Evolutionary conservation across 2,113 vertebrate species (phyloP).

Genomic region (Toxostoma redivivum): DNA sequence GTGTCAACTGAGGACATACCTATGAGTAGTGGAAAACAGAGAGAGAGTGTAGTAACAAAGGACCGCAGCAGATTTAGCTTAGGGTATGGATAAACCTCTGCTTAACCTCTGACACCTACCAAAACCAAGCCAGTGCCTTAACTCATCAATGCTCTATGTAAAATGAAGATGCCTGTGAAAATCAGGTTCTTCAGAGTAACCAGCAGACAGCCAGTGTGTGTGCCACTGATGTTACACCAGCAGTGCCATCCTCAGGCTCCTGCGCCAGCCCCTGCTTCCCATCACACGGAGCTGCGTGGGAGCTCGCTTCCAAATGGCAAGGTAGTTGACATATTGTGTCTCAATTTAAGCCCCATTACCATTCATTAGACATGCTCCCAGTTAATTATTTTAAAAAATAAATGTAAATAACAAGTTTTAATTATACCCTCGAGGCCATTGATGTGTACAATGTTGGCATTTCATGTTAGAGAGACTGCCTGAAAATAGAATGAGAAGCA

Average conservation of each 20-base stretch:
- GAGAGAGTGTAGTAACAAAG: not conserved
- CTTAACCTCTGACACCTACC: not conserved
- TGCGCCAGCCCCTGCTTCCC: not conserved
- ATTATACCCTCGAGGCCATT: conserved; percentile 43
- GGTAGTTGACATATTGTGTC: conserved; percentile 50
- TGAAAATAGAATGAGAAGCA: conserved; percentile 32
- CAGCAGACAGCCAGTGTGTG: not conserved
- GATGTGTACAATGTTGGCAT: conserved; percentile 4
- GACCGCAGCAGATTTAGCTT: not conserved
- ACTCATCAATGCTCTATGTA: not conserved
- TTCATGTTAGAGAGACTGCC: conserved; percentile 1
- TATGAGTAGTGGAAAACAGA: not conserved
- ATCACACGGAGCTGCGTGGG: not conserved
- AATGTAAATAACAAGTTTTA: conserved; percentile 66
- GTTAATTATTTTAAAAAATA: conserved; percentile 63
- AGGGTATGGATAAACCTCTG: not conserved
- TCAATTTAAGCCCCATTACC: conserved; percentile 54
- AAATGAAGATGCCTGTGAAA: not conserved
- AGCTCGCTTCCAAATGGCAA: conserved; percentile 19
- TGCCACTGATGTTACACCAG: not conserved
- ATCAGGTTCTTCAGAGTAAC: not conserved
- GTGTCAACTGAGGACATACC: conserved; percentile 49
- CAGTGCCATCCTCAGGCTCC: not conserved
- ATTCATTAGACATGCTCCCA: conserved; percentile 49
- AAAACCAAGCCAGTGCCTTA: not conserved